Base-by-base conservation (phyloP, 37 sponge, comb jelly and placozoan genomes). In the Beroe forskalii region DNA sequence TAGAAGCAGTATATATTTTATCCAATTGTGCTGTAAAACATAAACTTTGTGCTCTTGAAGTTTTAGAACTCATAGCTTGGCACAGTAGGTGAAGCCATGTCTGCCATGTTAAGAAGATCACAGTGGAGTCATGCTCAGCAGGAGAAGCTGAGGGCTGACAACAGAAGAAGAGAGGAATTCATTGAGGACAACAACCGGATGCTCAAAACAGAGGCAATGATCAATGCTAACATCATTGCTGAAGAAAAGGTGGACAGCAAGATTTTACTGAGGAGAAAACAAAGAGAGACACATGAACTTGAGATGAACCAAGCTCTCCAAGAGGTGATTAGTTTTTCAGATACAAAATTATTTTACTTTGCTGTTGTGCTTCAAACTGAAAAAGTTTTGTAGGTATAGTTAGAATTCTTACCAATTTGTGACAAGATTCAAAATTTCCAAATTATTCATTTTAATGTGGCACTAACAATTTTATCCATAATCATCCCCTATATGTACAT, bases 91-190 rank as follows among this genome's bases (percentile, higher is more conserved):
- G 31, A 64, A 64, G 66, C 31, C 39, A 80, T 80, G 86, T 80
- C 86, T 23, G 90, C 93, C 25, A 92, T 93, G 94, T 24, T 91
- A 35, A 66, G 95, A 0, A 91, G 94, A 0, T 40, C 90, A 35
- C 33, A 31, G 30, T 62, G 91, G 64, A 94, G 91, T 19, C 92
- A 93, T 0, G 93, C 94, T 24, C 91, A 93, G 62, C 95, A 96
- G 90, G 96, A 94, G 44, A 91, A 91, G 24, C 66, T 93, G 62
- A 92, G 96, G 64, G 72, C 93, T 0, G 95, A 96, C 30, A 92
- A 93, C 60, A 83, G 95, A 9, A 55, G 93, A 61, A 91, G 92
- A 32, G 96, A 96, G 40, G 91, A 91, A 89, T 66, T 92, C 60
- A 55, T 91, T 31, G 93, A 93, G 20, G 94, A 94, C 66, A 90